phyloP scores from a whole-genome alignment of 2,888 invertebrate species.

The Sympetrum striolatum region DNA sequence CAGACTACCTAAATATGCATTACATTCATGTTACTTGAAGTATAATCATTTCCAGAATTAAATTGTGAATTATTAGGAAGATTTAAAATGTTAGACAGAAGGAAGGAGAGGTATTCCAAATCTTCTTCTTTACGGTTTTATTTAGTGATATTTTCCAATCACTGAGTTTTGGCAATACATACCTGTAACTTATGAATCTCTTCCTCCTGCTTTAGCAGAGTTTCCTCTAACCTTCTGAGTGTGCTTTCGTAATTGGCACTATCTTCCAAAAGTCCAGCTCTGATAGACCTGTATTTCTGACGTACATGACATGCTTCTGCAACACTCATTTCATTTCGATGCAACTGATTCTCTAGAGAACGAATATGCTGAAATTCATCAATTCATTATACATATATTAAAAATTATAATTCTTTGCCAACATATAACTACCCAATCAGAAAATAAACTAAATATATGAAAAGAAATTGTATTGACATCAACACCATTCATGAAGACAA shows the following conservation, averaged over 20 bases:
- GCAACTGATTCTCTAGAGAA: constrained; percentile 80
- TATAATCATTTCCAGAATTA: background rate
- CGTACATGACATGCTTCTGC: constrained; percentile 81
- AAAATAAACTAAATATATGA: too few species aligned
- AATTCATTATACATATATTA: background rate
- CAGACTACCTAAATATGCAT: constrained; percentile 66
- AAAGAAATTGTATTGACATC: too few species aligned
- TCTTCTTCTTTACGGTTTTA: too few species aligned
- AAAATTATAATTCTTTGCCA: too few species aligned
- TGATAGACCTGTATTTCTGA: constrained; percentile 77
- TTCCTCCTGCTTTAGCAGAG: constrained; percentile 70
- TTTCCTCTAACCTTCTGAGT: constrained; percentile 71
- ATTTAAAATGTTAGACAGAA: background rate
- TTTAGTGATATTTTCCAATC: background rate
- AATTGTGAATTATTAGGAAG: background rate
- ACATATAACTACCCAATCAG: too few species aligned
- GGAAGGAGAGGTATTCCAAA: too few species aligned
- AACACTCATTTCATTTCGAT: constrained; percentile 80
- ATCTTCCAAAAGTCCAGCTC: constrained; percentile 70
- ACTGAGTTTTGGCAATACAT: constrained; percentile 39
- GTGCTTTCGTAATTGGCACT: constrained; percentile 77
- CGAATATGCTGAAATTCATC: constrained; percentile 58
- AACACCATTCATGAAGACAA: too few species aligned
- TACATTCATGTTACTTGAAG: background rate
- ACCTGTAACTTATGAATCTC: constrained; percentile 80